Percentiles rank a stretch among this genome's conserved stretches.
Conservation (phyloP, 2,888 invertebrate species). For the Lasioglossum morio region DNA sequence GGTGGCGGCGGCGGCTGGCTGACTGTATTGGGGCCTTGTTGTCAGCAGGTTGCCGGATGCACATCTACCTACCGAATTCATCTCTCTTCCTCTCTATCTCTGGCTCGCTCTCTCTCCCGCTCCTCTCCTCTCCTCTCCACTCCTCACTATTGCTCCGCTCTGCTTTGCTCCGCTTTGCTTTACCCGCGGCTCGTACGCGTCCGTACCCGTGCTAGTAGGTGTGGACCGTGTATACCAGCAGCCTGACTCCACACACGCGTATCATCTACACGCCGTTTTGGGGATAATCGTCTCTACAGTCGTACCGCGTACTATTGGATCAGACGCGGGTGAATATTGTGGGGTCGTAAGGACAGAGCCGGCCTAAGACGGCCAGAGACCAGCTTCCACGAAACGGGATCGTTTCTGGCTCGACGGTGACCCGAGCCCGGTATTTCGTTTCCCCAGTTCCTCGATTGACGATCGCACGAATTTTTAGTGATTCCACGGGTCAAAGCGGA, state of each 20-base stretch:
- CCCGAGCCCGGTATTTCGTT: constrained; percentile 40
- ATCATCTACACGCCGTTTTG: constrained; percentile 44
- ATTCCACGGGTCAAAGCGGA: too few relatives aligned
- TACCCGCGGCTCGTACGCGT: neutral
- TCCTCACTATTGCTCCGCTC: constrained; percentile 33
- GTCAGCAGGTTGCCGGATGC: constrained; percentile 74
- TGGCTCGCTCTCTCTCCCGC: neutral
- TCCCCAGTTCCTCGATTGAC: constrained; percentile 16
- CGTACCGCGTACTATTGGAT: constrained; percentile 59
- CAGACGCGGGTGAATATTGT: constrained; percentile 51
- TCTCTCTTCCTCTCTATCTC: neutral
- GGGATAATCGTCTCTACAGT: constrained; percentile 60
- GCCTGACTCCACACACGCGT: constrained; percentile 4
- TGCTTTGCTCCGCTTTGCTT: constrained; percentile 38
- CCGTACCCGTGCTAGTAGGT: neutral
- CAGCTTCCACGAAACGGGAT: constrained; percentile 37
- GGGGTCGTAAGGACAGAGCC: constrained; percentile 48
- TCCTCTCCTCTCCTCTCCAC: constrained; percentile 3
- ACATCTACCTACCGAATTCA: constrained; percentile 62
- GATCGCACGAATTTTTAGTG: too few relatives aligned
- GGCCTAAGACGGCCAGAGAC: constrained; percentile 12
- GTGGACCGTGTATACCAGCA: neutral
- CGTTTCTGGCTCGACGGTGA: constrained; percentile 25
- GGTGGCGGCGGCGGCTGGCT: constrained; percentile 20
- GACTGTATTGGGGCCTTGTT: constrained; percentile 68